These are phyloP conservation scores for Hymenopus coronatus DNA, from an alignment of 2,888 invertebrate species.

Conservation along the genomic window DNA sequence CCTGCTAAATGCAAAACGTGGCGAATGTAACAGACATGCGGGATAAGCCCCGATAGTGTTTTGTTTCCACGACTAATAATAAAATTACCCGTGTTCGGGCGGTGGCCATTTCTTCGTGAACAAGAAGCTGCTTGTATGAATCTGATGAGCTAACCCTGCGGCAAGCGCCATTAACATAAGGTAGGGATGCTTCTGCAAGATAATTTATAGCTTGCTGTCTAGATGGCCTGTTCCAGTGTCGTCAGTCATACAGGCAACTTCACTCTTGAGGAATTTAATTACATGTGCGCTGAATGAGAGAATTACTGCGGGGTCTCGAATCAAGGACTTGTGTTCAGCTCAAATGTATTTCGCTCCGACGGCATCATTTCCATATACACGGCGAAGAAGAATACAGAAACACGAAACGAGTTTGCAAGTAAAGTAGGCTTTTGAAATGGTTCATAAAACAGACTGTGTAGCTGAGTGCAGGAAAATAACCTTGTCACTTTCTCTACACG, in stretches of 20 bases:
- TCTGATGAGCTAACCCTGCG: background rate
- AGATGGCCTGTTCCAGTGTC: background rate
- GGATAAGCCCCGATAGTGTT: background rate
- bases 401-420: background rate
- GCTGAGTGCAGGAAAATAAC: too few species aligned
- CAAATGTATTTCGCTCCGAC: background rate
- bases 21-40: too few species aligned
- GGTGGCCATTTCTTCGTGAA: background rate
- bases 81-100: background rate
- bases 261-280: background rate
- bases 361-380: background rate
- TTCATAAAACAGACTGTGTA: too few species aligned
- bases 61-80: background rate
- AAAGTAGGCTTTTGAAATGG: too few species aligned
- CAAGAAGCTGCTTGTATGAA: background rate
- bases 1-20: background rate
- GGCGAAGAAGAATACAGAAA: background rate
- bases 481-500: too few species aligned
- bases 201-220: background rate
- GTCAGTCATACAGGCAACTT: background rate
- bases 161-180: background rate
- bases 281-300: background rate
- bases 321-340: background rate
- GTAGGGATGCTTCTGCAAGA: background rate
- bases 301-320: background rate